Evolutionary conservation across 2,888 invertebrate species (phyloP), one percentile per base, ranked within the genome.

Genomic region (Octodonta nipae): DNA sequence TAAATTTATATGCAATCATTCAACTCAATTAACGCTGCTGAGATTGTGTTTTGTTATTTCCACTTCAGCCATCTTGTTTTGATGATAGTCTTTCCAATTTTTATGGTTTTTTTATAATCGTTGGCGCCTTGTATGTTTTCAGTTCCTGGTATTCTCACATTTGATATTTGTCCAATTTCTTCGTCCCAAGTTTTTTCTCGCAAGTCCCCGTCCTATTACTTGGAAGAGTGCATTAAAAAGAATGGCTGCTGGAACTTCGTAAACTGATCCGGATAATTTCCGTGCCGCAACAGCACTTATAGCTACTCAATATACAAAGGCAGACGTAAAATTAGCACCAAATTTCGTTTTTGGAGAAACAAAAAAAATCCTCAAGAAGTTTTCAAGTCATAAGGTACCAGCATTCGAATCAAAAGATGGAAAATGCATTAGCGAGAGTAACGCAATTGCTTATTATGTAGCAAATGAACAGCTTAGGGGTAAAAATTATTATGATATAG

Each of bases 241-340:
- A 67, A 78, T 78, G 78, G 75, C 74, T 68, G 71, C 76, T 64
- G 78, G 77, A 70, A 93, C 89, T 66, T 75, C 98, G 60, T 96
- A 92, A 74, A 93, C 95, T 63, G 92, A 92, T 71, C 85, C 89
- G 55, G 87, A 89, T 66, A 96, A 93, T 75, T 95, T 93, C 75
- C 84, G 96, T 66, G 92, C 95, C 52, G 87, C 83, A 67, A 98
- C 96, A 72, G 88, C 83, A 60, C 78, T 95, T 61, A 89, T 96
- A 63, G 95, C 96, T 58, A 95, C 96, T 61, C 79, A 92, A 68
- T 95, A 86, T 70, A 88, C 93, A 50, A 89, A 89, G 55, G 78
- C 78, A 51, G 75, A 82, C 60, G 71, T 91, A 55, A 81, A 82
- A 71, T 68, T 87, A 48, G 78, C 80, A 47, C 71, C 78, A 39